These are phyloP conservation scores for Allacma fusca DNA, from an alignment of 2,888 invertebrate genomes.

Conservation along the genomic window DNA sequence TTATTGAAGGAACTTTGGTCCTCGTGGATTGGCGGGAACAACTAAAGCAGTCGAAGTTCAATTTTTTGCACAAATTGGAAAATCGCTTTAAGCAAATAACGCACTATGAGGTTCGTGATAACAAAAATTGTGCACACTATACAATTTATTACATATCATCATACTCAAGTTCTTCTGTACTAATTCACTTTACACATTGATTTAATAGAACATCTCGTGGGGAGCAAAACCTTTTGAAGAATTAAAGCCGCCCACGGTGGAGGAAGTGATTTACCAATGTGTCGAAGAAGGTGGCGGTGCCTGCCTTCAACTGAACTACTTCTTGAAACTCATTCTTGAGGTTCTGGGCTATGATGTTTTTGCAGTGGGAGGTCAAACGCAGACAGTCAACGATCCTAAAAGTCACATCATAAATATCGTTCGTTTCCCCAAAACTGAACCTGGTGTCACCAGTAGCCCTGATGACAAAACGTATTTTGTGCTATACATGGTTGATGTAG, in stretches of 20 bases:
- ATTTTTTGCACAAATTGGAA: not conserved
- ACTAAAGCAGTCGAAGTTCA: not conserved
- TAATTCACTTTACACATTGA: no score
- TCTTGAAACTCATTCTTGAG: not conserved
- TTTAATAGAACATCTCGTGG: slow-evolving; percentile 13
- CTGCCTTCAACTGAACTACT: slow-evolving; percentile 12
- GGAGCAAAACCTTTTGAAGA: not conserved
- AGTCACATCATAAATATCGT: not conserved
- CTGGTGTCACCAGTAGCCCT: not conserved
- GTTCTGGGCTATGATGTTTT: slow-evolving; percentile 13
- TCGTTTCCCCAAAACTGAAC: not conserved
- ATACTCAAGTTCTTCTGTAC: no score
- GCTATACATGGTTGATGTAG: slow-evolving; percentile 16
- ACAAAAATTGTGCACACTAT: no score
- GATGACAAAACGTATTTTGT: no score
- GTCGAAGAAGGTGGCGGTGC: not conserved
- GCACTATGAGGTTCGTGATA: slow-evolving; percentile 13
- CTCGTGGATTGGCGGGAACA: not conserved
- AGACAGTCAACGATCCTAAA: not conserved
- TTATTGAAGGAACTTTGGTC: not conserved
- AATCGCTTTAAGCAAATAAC: not conserved
- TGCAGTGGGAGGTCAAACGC: not conserved
- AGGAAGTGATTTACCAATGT: not conserved
- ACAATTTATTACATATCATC: no score
- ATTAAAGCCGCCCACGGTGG: not conserved